Base-by-base conservation (phyloP, 2,113 vertebrate species). In the Dasyurus viverrinus region DNA sequence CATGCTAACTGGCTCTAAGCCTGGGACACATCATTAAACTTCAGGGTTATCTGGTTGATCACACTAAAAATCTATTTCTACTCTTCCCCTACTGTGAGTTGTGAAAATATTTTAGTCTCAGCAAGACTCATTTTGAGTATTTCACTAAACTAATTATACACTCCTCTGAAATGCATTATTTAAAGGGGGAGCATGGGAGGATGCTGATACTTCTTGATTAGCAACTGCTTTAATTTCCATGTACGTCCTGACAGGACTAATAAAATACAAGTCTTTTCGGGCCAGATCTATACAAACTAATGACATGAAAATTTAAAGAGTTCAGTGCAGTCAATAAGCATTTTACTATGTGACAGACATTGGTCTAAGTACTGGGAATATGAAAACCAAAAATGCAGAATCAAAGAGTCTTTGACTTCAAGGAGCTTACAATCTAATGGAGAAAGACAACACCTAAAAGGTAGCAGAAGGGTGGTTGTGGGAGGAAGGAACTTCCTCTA, bases 41-140 rank as follows among this genome's bases (percentile, higher is more conserved):
- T 97, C 92, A 96, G 94, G 89, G 93, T 96, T 97, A 98, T 96
- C 95, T 94, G 94, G 93, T 91, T 91, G 96, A 97, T 94, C 94
- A 95, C 27, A 95, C 91, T 93, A 53, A 95, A 96, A 94, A 96
- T 97, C 94, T 94, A 92, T 97, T 95, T 97, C 91, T 23, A 95
- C 94, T 57, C 16, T 93, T 97, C 94, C 94, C 92, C 84, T 93
- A 96, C 91, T n/a, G 53, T 91, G 54, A 93, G 94, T 95, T 97
- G 93, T 97, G 95, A 97, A 97, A 96, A 96, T 98, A 95, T 96
- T 97, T 97, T 97, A 97, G 97, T 97, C 30, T 0, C 84, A 91
- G 89, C 68, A 89, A 92, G 54, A 96, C 95, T 97, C 60, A 95
- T 89, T 96, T 95, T 96, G 94, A 95, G 68, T 95, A 96, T 97